Evolutionary conservation across 2,888 invertebrate species (phyloP).

Genomic region (Monopis laevigella): DNA sequence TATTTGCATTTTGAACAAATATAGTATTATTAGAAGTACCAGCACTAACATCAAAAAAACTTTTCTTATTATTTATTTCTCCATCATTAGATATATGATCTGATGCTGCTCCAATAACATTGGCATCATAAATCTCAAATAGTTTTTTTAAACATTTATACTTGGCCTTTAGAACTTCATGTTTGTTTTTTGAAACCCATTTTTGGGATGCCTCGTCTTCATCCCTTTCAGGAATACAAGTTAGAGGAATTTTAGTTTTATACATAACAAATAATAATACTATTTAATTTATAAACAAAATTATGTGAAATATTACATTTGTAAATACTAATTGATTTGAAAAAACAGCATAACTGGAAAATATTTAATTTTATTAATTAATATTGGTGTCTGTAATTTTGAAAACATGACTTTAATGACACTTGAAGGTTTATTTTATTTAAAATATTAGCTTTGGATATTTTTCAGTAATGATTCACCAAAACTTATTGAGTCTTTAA

Average conservation of each 20-base stretch:
- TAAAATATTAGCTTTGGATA: no score
- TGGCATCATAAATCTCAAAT: conserved; percentile 55
- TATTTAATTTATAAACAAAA: not conserved
- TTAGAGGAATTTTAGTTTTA: conserved; percentile 20
- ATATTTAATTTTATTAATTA: not conserved
- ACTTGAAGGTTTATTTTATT: no score
- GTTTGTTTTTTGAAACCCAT: conserved; percentile 58
- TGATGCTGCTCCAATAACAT: conserved; percentile 43
- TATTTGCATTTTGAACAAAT: no score
- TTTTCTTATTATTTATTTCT: conserved; percentile 17
- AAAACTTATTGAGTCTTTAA: no score
- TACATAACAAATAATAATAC: conserved; percentile 23
- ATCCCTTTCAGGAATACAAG: conserved; percentile 35
- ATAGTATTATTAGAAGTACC: no score
- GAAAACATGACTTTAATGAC: no score
- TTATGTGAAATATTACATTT: conserved; percentile 31
- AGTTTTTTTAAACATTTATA: conserved; percentile 56
- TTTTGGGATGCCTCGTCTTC: conserved; percentile 31
- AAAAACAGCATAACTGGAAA: conserved; percentile 40
- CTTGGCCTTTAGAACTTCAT: conserved; percentile 53
- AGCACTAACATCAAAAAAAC: conserved; percentile 13
- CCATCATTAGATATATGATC: conserved; percentile 23
- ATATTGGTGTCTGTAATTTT: no score
- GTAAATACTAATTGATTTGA: conserved; percentile 40
- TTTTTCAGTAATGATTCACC: no score